These are phyloP conservation scores for Heterocephalus glaber DNA, from an alignment of 2,113 vertebrate species.

Conservation along the genomic window DNA sequence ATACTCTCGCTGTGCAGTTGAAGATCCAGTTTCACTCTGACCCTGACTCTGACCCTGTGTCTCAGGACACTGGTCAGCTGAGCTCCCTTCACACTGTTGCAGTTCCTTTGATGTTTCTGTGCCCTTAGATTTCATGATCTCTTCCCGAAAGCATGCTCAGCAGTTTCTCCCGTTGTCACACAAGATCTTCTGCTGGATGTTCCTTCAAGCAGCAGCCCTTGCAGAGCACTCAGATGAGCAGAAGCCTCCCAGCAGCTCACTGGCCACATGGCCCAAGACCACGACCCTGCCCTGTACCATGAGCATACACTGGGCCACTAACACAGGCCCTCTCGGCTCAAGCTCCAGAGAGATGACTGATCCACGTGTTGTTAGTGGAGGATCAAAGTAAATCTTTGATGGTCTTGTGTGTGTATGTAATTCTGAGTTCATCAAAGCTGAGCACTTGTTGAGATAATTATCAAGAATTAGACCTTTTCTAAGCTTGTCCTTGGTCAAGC, in stretches of 20 bases:
- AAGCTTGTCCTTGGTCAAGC: neutral
- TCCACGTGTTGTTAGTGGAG: neutral
- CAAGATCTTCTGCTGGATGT: too few species aligned
- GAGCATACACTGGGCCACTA: neutral
- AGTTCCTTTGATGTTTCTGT: neutral
- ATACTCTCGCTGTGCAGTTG: neutral
- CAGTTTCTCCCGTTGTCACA: too few species aligned
- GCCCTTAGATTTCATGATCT: too few species aligned
- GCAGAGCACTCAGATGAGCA: neutral
- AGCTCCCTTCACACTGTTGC: neutral
- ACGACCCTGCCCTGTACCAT: neutral
- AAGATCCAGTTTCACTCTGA: neutral
- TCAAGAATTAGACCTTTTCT: constrained; percentile 6
- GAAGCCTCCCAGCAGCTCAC: neutral
- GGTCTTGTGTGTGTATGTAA: neutral
- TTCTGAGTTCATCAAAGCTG: neutral
- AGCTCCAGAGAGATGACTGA: neutral
- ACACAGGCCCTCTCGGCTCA: neutral
- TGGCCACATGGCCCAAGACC: neutral
- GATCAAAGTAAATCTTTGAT: neutral
- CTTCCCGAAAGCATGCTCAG: too few species aligned
- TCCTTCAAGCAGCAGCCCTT: neutral
- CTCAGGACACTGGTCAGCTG: neutral
- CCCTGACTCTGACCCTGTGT: neutral
- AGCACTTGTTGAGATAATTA: neutral